These are phyloP conservation scores for Octomys mimax DNA, from an alignment of 2,797 vertebrate genomes.

Conservation along the genomic window DNA sequence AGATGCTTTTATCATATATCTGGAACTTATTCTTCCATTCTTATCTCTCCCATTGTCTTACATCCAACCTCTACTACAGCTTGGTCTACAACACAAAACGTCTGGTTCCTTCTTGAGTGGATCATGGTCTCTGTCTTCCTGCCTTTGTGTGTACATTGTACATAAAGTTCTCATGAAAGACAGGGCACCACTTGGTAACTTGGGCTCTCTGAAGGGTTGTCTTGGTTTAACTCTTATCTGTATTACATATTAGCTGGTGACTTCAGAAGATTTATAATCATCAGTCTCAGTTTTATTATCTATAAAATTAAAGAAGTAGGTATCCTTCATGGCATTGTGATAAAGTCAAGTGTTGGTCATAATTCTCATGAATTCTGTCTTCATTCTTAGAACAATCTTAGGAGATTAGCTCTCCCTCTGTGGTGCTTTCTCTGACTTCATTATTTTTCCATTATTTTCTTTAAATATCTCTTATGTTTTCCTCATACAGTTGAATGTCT, in stretches of 20 bases:
- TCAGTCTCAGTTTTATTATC: constrained; percentile 43
- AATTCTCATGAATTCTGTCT: not conserved
- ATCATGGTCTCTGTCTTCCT: not conserved
- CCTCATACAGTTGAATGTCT: not conserved
- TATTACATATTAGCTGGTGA: not conserved
- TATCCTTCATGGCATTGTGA: not conserved
- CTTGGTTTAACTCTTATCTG: not conserved
- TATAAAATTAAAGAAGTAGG: not conserved
- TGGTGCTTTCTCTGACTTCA: not conserved
- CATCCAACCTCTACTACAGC: not conserved
- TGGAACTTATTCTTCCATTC: not conserved
- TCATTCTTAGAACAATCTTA: not conserved
- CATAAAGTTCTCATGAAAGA: not conserved
- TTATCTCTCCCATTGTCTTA: not conserved
- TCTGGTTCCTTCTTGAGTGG: not conserved
- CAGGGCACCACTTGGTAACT: not conserved
- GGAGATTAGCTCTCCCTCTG: not conserved
- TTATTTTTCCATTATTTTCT: constrained; percentile 41
- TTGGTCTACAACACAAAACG: not conserved
- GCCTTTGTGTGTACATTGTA: not conserved
- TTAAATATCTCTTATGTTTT: not conserved
- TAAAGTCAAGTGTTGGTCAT: not conserved
- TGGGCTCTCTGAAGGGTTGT: not conserved
- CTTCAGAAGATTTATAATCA: not conserved
- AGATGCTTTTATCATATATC: not conserved